Percentiles rank a stretch among this genome's conserved stretches.
These are phyloP conservation scores for Zingel zingel DNA, from an alignment of 2,113 vertebrate genomes.

Conservation along the genomic window DNA sequence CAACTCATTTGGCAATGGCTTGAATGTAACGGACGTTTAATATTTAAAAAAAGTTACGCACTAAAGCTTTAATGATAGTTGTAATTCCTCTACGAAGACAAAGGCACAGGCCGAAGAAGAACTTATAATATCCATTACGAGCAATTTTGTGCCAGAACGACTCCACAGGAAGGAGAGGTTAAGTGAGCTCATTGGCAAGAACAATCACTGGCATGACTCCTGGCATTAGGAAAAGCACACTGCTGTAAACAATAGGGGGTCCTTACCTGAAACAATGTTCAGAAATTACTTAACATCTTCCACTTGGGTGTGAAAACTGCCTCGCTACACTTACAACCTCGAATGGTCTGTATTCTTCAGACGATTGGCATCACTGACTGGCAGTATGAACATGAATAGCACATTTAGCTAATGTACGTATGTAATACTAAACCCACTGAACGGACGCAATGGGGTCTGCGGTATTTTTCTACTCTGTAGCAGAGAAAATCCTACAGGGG, in stretches of 20 bases:
- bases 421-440: constrained; percentile 32
- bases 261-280: constrained; percentile 43
- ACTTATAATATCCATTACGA: constrained; percentile 47
- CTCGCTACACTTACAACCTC: constrained; percentile 25
- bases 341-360: constrained; percentile 20
- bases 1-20: too few relatives aligned
- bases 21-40: too few relatives aligned
- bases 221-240: constrained; percentile 26
- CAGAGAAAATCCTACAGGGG: constrained; percentile 48
- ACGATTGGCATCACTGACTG: constrained; percentile 32
- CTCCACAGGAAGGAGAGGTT: constrained; percentile 52
- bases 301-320: constrained; percentile 44
- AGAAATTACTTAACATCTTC: constrained; percentile 43
- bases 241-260: constrained; percentile 59
- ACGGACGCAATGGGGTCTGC: constrained; percentile 31
- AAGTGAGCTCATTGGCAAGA: constrained; percentile 58
- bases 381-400: constrained; percentile 37
- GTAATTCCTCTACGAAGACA: constrained; percentile 30
- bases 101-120: constrained; percentile 15
- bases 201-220: constrained; percentile 54
- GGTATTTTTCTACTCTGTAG: constrained; percentile 33
- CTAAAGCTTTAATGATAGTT: constrained; percentile 14
- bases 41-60: too few relatives aligned
- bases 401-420: constrained; percentile 38
- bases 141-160: constrained; percentile 20